Evolutionary conservation across 2,888 invertebrate genomes (phyloP).

Genomic region (Xanthorhoe spadicearia): DNA sequence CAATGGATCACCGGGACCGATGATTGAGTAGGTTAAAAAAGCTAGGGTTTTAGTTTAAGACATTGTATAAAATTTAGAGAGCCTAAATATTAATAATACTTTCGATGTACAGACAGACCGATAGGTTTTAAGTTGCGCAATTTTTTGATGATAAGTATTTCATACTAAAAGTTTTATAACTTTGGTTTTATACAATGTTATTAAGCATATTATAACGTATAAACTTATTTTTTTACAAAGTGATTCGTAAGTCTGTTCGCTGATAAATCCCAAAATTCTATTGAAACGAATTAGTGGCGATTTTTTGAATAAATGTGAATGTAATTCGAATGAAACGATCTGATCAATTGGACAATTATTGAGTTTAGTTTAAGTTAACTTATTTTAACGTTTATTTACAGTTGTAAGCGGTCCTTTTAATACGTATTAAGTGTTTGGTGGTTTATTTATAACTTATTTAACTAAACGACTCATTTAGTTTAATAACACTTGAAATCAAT

Average conservation of each 20-base stretch:
- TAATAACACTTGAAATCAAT: conserved; percentile 21
- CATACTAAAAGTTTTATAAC: neutral
- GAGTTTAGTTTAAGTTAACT: conserved; percentile 49
- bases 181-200: conserved; percentile 37
- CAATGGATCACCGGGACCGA: conserved; percentile 84
- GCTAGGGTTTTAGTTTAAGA: conserved; percentile 20
- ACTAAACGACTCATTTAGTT: conserved; percentile 23
- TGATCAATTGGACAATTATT: conserved; percentile 52
- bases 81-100: neutral
- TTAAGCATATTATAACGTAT: conserved; percentile 26
- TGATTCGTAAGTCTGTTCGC: conserved; percentile 39
- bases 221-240: conserved; percentile 17
- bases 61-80: conserved; percentile 28
- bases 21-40: conserved; percentile 55
- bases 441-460: conserved; percentile 31
- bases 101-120: conserved; percentile 2
- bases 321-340: conserved; percentile 55
- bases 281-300: conserved; percentile 61
- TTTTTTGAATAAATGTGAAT: conserved; percentile 50
- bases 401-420: conserved; percentile 40
- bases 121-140: neutral
- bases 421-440: conserved; percentile 42
- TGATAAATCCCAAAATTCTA: conserved; percentile 63
- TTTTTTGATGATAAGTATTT: neutral
- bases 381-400: conserved; percentile 39